These are phyloP conservation scores for Ficedula albicollis DNA, from an alignment of 2,797 vertebrate species.

Conservation along the genomic window DNA sequence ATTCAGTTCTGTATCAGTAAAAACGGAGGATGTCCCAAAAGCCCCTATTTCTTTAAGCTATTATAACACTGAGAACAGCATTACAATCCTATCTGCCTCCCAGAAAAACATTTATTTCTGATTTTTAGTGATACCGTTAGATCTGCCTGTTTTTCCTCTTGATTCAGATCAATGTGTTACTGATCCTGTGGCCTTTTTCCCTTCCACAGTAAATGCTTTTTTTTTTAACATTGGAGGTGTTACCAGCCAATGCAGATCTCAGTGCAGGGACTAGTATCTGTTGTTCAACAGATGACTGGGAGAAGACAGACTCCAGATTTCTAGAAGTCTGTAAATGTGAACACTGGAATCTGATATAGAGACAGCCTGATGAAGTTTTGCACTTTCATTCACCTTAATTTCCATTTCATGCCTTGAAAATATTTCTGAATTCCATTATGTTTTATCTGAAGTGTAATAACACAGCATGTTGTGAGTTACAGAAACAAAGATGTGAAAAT, in stretches of 20 bases:
- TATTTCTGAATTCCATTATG: neutral
- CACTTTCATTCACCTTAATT: neutral
- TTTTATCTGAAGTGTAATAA: neutral
- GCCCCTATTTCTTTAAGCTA: neutral
- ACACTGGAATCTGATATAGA: neutral
- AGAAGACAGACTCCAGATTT: neutral
- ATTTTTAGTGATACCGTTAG: neutral
- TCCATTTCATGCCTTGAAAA: neutral
- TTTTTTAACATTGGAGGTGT: neutral
- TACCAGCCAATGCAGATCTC: neutral
- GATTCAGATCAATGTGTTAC: neutral
- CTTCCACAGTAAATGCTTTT: neutral
- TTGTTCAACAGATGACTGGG: accelerated
- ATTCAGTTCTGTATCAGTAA: neutral
- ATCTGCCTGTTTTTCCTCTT: neutral
- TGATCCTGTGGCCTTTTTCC: neutral
- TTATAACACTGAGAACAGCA: neutral
- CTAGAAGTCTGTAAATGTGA: neutral
- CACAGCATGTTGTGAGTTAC: neutral
- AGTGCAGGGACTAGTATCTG: neutral
- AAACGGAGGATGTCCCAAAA: accelerated
- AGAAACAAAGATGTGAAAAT: neutral
- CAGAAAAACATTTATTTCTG: neutral
- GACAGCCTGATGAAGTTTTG: neutral
- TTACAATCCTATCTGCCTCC: neutral